Conservation (phyloP, 2,797 vertebrate genomes). For the Anguilla megastoma region DNA sequence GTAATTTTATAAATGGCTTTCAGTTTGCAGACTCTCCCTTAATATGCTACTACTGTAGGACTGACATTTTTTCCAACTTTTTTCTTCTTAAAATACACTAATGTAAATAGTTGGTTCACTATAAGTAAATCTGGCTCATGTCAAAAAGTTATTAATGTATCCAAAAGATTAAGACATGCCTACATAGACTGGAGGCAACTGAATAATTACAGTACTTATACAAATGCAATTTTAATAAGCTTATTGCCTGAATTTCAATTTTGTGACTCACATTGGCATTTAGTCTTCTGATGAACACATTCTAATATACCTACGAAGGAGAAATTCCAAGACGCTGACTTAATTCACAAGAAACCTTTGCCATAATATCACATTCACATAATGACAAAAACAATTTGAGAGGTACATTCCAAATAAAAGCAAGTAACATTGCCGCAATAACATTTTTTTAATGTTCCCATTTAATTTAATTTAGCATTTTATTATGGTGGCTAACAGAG, state of each 20-base stretch:
- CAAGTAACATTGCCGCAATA: background rate
- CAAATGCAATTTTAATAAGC: constrained; percentile 22
- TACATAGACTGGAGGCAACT: constrained; percentile 11
- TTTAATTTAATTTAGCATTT: background rate
- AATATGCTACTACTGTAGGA: background rate
- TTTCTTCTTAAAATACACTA: background rate
- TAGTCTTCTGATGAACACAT: constrained; percentile 11
- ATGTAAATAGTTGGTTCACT: background rate
- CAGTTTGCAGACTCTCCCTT: background rate
- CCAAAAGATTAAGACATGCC: background rate
- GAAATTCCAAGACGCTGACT: background rate
- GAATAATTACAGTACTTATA: constrained; percentile 26
- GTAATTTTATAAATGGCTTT: background rate
- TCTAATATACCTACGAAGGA: constrained; percentile 16
- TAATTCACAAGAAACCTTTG: constrained; percentile 12
- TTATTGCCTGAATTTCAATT: constrained; percentile 28
- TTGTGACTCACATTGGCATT: constrained; percentile 21
- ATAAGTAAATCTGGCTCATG: background rate
- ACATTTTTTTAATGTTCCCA: background rate
- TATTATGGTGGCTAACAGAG: background rate
- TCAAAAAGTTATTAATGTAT: constrained; percentile 21
- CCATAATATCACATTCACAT: background rate
- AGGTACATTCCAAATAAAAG: constrained; percentile 2
- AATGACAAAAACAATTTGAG: constrained; percentile 1
- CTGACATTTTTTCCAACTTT: background rate